A percentile compares a stretch with the other conserved stretches of the same genome.
Conservation (phyloP, 2,888 invertebrate genomes). For the Furcula furcula region DNA sequence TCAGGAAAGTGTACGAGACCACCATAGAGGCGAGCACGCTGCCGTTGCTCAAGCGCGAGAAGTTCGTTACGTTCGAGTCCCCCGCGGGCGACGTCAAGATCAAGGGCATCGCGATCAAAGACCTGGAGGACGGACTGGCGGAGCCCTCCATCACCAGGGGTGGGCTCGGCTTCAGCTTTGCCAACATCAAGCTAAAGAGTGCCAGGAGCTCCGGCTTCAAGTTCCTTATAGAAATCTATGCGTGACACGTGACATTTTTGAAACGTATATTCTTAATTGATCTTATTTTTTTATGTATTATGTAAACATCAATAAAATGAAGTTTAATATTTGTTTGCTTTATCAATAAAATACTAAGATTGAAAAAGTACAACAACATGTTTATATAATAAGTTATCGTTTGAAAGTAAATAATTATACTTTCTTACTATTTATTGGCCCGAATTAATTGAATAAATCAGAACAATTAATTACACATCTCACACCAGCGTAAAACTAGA, state of each 20-base stretch:
- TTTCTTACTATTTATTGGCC: too few relatives aligned
- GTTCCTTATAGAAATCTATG: conserved; percentile 64
- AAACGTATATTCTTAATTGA: background rate
- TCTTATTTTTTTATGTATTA: background rate
- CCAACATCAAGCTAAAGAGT: conserved; percentile 67
- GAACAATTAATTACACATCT: too few relatives aligned
- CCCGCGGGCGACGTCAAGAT: conserved; percentile 39
- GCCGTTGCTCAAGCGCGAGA: conserved; percentile 42
- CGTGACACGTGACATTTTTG: conserved; percentile 32
- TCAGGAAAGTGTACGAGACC: conserved; percentile 47
- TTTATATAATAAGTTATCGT: too few relatives aligned
- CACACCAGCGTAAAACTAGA: too few relatives aligned
- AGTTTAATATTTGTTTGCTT: too few relatives aligned
- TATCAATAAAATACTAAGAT: too few relatives aligned
- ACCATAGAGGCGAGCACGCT: conserved; percentile 34
- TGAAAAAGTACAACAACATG: too few relatives aligned
- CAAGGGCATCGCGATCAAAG: conserved; percentile 69
- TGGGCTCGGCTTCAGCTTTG: conserved; percentile 63
- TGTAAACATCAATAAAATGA: too few relatives aligned
- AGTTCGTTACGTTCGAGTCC: conserved; percentile 35
- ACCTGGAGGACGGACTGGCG: conserved; percentile 60
- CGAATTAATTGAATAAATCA: too few relatives aligned
- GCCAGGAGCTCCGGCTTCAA: conserved; percentile 62
- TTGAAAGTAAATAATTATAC: too few relatives aligned
- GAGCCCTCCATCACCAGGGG: conserved; percentile 64